Percentiles rank a stretch among this genome's conserved stretches.
These are phyloP conservation scores for Harmothoe impar DNA, from an alignment of 2,888 invertebrate genomes.

Conservation along the genomic window DNA sequence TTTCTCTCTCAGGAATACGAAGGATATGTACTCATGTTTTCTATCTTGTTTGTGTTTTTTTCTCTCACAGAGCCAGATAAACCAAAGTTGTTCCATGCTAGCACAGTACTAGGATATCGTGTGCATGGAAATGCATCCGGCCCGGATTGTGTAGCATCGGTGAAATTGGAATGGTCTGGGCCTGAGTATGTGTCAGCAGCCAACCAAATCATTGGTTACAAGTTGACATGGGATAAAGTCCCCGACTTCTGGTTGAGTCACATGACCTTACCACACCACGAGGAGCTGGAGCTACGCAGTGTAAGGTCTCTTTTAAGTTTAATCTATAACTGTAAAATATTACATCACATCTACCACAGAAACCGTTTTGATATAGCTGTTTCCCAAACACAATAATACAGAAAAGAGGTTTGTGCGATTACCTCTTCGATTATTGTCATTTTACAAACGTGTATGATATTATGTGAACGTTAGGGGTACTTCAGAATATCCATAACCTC, in stretches of 20 bases:
- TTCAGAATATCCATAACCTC: no score
- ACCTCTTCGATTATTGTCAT: no score
- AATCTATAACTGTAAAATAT: no score
- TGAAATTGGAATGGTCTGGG: background rate
- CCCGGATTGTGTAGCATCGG: background rate
- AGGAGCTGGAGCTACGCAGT: background rate
- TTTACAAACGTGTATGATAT: no score
- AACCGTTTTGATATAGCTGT: no score
- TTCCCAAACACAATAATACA: no score
- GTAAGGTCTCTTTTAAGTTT: background rate
- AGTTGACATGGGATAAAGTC: slow-evolving; percentile 9
- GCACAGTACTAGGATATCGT: background rate
- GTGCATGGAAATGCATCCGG: background rate
- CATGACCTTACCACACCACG: background rate
- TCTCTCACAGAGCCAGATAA: background rate
- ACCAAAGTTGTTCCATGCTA: background rate
- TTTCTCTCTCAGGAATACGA: no score
- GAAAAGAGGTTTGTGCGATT: no score
- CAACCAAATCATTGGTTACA: slow-evolving; percentile 28
- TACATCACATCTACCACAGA: no score
- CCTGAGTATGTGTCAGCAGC: background rate
- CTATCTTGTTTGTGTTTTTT: background rate
- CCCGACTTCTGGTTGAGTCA: slow-evolving; percentile 25
- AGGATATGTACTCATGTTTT: no score
- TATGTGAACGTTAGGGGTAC: no score